Evolutionary conservation across 2,113 vertebrate species (phyloP).

Genomic region (Struthio camelus): DNA sequence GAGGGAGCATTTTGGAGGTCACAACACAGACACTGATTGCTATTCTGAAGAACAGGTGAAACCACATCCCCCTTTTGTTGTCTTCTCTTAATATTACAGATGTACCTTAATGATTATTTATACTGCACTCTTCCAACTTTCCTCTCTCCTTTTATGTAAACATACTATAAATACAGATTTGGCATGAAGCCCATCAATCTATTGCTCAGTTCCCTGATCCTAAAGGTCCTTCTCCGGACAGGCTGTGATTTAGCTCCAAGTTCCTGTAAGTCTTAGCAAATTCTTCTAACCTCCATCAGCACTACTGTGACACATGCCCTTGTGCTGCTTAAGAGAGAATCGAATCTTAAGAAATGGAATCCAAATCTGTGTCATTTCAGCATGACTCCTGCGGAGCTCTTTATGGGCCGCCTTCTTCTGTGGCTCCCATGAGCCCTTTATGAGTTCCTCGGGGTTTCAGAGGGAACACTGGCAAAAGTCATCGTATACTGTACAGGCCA

Average conservation of each 20-base stretch:
- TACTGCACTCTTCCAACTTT: constrained; percentile 28
- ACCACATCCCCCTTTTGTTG: background rate
- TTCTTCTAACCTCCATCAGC: constrained; percentile 61
- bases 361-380: background rate
- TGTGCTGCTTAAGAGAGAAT: background rate
- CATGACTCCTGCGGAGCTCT: background rate
- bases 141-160: constrained; percentile 34
- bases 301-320: constrained; percentile 43
- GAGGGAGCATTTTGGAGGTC: background rate
- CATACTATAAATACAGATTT: constrained; percentile 40
- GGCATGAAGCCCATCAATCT: constrained; percentile 45
- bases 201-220: background rate
- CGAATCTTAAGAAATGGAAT: constrained; percentile 11
- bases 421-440: background rate
- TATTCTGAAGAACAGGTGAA: background rate
- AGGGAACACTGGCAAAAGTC: constrained; percentile 59
- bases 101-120: constrained; percentile 40
- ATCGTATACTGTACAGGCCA: constrained; percentile 8
- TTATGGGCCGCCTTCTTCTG: background rate
- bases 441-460: constrained; percentile 20
- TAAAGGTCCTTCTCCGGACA: constrained; percentile 50
- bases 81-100: background rate
- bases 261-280: constrained; percentile 61
- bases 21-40: background rate
- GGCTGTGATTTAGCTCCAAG: constrained; percentile 54